These are phyloP conservation scores for Semicossyphus pulcher DNA, from an alignment of 2,113 vertebrate genomes.

Conservation along the genomic window DNA sequence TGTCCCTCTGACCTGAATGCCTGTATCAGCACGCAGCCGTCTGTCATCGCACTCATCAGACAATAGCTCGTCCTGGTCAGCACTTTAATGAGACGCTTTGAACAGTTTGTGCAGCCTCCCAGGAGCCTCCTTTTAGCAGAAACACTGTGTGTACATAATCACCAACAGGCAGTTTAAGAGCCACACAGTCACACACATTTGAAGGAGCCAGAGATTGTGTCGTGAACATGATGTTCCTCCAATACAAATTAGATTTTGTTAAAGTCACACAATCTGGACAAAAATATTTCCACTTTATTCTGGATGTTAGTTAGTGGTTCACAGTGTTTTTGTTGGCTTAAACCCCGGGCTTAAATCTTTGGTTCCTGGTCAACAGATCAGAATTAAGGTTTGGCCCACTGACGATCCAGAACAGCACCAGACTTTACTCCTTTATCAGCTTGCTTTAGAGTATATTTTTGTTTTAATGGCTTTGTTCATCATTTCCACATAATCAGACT, in stretches of 20 bases:
- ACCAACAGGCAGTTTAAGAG: neutral
- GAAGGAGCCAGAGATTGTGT: neutral
- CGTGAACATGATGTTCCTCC: slow-evolving; percentile 13
- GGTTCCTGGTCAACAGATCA: neutral
- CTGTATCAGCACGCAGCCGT: slow-evolving; percentile 29
- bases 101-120: neutral
- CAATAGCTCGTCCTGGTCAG: neutral
- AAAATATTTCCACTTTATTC: neutral
- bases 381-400: neutral
- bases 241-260: neutral
- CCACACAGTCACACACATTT: neutral
- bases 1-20: slow-evolving; percentile 26
- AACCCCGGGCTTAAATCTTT: neutral
- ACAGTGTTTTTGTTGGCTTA: neutral
- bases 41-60: slow-evolving; percentile 36
- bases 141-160: neutral
- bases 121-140: neutral
- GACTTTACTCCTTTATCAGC: too few species aligned
- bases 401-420: too few species aligned
- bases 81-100: slow-evolving; percentile 36
- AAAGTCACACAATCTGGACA: neutral
- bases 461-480: too few species aligned
- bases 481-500: too few species aligned
- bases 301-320: neutral
- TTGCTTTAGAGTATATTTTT: too few species aligned